Evolutionary conservation across 2,888 invertebrate genomes (phyloP).

Genomic region (Cactoblastis cactorum): DNA sequence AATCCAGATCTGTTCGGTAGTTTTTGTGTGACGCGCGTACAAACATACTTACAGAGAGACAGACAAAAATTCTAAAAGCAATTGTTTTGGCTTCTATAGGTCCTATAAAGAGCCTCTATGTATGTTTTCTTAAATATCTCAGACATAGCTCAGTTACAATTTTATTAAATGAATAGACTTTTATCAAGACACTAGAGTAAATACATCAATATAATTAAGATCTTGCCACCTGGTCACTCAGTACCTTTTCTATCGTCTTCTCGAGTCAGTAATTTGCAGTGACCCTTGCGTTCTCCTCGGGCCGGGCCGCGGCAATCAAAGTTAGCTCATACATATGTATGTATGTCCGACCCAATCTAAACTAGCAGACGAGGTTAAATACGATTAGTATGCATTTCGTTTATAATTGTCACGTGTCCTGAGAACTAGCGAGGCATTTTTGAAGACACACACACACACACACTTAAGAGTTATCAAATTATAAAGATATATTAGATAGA

Average conservation of each 20-base stretch:
- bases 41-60: not conserved
- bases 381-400: not conserved
- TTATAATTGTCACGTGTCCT: not conserved
- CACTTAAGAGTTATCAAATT: no score
- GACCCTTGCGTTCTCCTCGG: not conserved
- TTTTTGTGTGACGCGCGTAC: no score
- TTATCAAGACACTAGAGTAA: not conserved
- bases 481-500: no score
- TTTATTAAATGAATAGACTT: no score
- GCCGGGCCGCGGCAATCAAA: constrained; percentile 40
- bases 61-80: no score
- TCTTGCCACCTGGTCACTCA: not conserved
- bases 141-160: no score
- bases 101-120: no score
- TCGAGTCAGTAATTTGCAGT: not conserved
- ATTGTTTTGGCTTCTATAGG: no score
- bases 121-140: no score
- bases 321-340: constrained; percentile 50
- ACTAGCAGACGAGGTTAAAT: not conserved
- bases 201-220: no score
- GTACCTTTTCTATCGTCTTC: not conserved
- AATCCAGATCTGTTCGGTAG: no score
- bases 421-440: not conserved
- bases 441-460: not conserved
- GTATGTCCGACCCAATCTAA: constrained; percentile 23